These are phyloP conservation scores for Chionis minor DNA, from an alignment of 2,113 vertebrate species.

Conservation along the genomic window DNA sequence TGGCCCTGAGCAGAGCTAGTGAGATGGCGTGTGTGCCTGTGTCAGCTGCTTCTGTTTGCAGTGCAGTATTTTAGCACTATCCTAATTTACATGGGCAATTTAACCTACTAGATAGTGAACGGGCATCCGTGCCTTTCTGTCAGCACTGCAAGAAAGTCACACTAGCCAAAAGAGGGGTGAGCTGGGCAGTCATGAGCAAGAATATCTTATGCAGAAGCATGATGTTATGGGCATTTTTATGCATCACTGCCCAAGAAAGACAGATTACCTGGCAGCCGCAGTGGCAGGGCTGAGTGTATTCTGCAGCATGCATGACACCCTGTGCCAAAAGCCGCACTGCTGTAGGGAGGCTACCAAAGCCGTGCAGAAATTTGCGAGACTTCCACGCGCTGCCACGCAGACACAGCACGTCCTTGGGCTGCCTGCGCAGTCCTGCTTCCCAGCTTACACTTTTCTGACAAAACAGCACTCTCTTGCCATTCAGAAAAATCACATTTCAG, in stretches of 20 bases:
- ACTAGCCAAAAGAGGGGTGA: neutral
- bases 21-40: neutral
- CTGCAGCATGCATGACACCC: neutral
- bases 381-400: rapidly evolving
- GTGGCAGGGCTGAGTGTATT: neutral
- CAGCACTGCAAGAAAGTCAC: neutral
- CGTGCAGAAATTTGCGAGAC: neutral
- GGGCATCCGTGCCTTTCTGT: neutral
- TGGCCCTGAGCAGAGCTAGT: neutral
- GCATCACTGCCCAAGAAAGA: neutral
- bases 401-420: neutral
- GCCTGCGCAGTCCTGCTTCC: neutral
- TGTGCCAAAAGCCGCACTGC: neutral
- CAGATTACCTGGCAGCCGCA: neutral
- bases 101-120: neutral
- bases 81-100: neutral
- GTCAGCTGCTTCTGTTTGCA: neutral
- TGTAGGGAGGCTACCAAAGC: neutral
- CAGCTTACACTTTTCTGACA: neutral
- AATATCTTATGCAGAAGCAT: neutral
- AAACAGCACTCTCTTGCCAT: neutral
- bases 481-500: neutral
- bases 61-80: neutral
- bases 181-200: neutral
- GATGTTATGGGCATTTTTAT: neutral